Evolutionary conservation across 2,113 vertebrate species (phyloP).

Genomic region (Electrona antarctica): DNA sequence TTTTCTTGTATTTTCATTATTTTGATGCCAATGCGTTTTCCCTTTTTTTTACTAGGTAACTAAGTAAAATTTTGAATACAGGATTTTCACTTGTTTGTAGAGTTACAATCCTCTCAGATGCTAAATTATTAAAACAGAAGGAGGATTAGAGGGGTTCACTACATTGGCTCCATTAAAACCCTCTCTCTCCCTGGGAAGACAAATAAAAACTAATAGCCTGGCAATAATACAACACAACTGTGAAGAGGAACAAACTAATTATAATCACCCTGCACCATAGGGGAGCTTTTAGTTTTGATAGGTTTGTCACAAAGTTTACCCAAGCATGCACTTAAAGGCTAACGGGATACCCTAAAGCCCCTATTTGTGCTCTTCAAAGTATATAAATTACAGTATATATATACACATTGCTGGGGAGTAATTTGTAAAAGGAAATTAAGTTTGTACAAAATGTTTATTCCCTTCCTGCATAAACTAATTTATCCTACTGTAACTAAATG

Average conservation of each 20-base stretch:
- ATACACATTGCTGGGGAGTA: too few relatives aligned
- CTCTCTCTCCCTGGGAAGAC: conserved; percentile 1
- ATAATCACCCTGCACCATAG: not conserved
- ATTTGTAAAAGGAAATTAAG: too few relatives aligned
- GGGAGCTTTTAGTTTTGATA: not conserved
- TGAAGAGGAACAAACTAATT: conserved; percentile 4
- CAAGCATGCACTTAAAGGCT: conserved; percentile 5
- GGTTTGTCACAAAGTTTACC: not conserved
- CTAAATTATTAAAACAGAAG: too few relatives aligned
- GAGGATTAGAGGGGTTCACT: conserved; percentile 1
- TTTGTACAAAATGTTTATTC: too few relatives aligned
- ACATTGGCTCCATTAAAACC: conserved; percentile 16
- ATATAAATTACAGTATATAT: too few relatives aligned
- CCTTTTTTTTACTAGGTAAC: too few relatives aligned
- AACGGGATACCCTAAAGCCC: conserved; percentile 8
- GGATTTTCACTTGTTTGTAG: too few relatives aligned
- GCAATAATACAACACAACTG: conserved; percentile 2
- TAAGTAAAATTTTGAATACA: too few relatives aligned
- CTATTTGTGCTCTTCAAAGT: not conserved
- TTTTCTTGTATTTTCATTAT: not conserved
- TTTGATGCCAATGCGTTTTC: not conserved
- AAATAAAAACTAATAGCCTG: not conserved
- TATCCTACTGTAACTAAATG: too few relatives aligned
- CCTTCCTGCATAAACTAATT: too few relatives aligned
- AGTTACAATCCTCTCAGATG: too few relatives aligned